Conservation (phyloP, 2,113 vertebrate genomes). For the Microtus ochrogaster region DNA sequence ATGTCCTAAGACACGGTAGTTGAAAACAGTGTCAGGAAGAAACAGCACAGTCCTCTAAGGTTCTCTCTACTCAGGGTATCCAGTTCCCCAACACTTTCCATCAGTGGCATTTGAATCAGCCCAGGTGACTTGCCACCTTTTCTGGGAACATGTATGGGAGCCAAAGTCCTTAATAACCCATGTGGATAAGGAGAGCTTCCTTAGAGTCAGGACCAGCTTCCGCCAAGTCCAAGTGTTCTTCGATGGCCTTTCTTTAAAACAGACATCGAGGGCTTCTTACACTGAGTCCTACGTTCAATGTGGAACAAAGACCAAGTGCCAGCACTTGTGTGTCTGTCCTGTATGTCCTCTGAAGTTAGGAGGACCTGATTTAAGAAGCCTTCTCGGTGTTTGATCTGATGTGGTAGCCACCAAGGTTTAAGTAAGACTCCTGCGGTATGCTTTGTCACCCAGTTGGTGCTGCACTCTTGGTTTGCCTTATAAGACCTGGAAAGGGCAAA, state of each 20-base stretch:
- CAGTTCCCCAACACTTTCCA: neutral
- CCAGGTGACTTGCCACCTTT: neutral
- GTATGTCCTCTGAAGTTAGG: neutral
- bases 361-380: neutral
- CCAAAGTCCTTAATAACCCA: neutral
- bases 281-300: too few species aligned
- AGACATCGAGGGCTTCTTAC: neutral
- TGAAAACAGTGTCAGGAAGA: neutral
- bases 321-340: neutral
- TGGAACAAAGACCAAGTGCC: neutral
- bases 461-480: neutral
- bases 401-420: neutral
- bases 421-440: neutral
- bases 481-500: neutral
- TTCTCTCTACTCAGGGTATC: neutral
- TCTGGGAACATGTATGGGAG: neutral
- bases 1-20: rapidly evolving
- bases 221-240: neutral
- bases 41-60: neutral
- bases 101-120: neutral
- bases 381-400: neutral
- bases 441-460: neutral
- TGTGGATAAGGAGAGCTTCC: neutral
- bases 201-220: neutral
- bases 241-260: neutral